phyloP scores from a whole-genome alignment of 2,888 invertebrate species.

The Pteria penguin region DNA sequence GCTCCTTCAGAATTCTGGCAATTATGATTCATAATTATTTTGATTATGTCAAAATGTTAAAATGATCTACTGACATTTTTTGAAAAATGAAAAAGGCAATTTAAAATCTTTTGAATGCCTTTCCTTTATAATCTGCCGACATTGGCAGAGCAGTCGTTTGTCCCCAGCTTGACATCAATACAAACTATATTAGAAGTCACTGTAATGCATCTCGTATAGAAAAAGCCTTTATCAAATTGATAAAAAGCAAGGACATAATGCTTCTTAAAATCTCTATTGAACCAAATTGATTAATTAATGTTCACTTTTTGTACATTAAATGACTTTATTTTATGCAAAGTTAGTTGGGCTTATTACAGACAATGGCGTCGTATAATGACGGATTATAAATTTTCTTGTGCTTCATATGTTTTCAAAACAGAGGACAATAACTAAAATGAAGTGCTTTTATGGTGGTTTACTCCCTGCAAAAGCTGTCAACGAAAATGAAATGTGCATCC shows the following conservation, averaged over 20 bases:
- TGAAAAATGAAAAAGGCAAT: not conserved
- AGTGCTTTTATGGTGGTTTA: too few species aligned
- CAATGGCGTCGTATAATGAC: too few species aligned
- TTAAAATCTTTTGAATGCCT: not conserved
- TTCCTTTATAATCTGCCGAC: not conserved
- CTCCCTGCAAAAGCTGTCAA: too few species aligned
- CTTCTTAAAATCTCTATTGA: not conserved
- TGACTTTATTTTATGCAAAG: too few species aligned
- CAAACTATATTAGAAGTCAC: not conserved
- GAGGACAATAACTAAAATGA: too few species aligned
- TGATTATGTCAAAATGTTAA: not conserved
- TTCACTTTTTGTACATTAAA: not conserved
- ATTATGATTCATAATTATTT: not conserved
- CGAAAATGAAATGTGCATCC: too few species aligned
- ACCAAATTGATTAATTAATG: not conserved
- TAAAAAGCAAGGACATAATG: not conserved
- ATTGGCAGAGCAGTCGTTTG: not conserved
- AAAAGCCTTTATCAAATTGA: not conserved
- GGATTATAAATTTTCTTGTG: too few species aligned
- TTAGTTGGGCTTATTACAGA: too few species aligned
- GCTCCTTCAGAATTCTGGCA: not conserved
- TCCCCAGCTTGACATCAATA: not conserved
- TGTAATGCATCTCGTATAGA: not conserved
- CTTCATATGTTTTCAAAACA: too few species aligned
- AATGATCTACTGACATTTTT: not conserved